phyloP scores from a whole-genome alignment of 2,888 invertebrate genomes.

The Epistrophe grossulariae region DNA sequence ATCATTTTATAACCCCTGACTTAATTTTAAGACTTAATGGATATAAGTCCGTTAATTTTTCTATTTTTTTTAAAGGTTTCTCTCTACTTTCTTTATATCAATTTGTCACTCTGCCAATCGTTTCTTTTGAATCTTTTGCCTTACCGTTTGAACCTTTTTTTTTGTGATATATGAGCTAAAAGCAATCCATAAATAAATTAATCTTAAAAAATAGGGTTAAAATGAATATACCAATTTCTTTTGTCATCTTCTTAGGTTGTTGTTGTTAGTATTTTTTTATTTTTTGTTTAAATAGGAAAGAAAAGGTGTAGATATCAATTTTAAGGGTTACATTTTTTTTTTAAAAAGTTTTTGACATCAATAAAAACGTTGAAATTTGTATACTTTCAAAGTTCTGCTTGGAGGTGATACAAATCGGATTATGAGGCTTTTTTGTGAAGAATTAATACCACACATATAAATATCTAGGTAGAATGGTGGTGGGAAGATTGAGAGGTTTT shows the following conservation, averaged over 20 bases:
- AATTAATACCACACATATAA: background rate
- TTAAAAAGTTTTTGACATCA: background rate
- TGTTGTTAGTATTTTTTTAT: background rate
- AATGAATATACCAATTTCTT: background rate
- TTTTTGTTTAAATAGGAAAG: background rate
- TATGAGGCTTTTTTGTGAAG: constrained; percentile 4
- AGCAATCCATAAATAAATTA: background rate
- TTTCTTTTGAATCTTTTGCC: constrained; percentile 5
- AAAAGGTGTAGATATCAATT: background rate
- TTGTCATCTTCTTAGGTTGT: background rate
- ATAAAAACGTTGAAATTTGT: constrained; percentile 8
- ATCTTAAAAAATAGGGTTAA: background rate
- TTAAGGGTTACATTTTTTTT: background rate
- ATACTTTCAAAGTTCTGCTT: background rate
- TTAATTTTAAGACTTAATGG: background rate
- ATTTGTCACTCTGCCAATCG: constrained; percentile 21
- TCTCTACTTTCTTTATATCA: background rate
- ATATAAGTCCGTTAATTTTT: background rate
- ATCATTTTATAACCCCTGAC: background rate
- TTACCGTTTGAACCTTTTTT: background rate
- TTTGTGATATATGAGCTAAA: background rate
- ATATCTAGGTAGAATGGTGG: background rate
- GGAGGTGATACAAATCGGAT: background rate
- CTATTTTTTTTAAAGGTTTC: background rate
- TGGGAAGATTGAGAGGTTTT: background rate